A percentile compares a stretch with the other conserved stretches of the same genome.
These are phyloP conservation scores for Drosophila carrolli DNA, from an alignment of 1,140 invertebrate genomes.

Conservation along the genomic window DNA sequence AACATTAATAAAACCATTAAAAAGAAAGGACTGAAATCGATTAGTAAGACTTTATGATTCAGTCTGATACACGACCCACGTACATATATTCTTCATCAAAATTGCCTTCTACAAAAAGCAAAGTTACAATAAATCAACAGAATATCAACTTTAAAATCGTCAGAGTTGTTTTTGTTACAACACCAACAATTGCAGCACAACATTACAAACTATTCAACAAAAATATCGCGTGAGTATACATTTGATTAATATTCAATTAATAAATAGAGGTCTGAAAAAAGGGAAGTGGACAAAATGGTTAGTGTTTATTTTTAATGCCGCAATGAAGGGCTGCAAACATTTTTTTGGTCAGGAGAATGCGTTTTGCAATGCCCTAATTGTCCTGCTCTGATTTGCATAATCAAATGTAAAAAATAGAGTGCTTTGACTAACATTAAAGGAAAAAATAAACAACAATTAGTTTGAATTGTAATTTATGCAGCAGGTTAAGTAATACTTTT, in stretches of 20 bases:
- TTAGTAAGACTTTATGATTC: constrained; percentile 4
- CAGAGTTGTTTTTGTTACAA: not conserved
- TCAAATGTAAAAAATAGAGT: no score
- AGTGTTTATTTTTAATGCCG: no score
- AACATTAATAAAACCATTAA: constrained; percentile 8
- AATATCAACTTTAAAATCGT: constrained; percentile 2
- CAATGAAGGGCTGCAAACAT: no score
- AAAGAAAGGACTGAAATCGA: constrained; percentile 1
- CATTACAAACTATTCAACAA: constrained; percentile 20
- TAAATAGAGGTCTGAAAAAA: not conserved
- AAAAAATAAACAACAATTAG: no score
- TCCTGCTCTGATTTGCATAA: no score
- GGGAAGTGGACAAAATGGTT: not conserved
- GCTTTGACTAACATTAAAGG: no score
- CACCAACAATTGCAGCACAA: constrained; percentile 9
- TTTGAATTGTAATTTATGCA: no score
- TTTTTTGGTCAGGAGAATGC: no score
- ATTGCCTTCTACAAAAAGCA: not conserved
- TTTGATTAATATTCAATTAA: no score
- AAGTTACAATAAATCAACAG: not conserved
- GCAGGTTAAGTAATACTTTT: no score
- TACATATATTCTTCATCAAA: not conserved
- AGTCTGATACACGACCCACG: not conserved
- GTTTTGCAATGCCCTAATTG: no score
- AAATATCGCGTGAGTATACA: constrained; percentile 33